phyloP scores from a whole-genome alignment of 1,140 invertebrate species.

The Pogonomyrmex barbatus region DNA sequence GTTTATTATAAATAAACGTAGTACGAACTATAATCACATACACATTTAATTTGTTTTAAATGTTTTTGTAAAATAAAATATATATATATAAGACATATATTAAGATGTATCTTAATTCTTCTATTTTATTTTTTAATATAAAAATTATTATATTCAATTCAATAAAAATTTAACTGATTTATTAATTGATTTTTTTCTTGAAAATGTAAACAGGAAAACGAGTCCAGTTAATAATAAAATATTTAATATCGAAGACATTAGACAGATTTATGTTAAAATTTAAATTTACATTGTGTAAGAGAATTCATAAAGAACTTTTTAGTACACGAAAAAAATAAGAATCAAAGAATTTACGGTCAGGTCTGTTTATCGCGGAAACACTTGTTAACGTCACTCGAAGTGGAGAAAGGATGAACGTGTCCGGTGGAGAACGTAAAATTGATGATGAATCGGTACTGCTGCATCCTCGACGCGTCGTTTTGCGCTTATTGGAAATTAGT shows the following conservation, averaged over 20 bases:
- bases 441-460: conserved; percentile 34
- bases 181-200: no score
- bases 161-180: background rate
- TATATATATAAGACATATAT: background rate
- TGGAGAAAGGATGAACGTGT: conserved; percentile 12
- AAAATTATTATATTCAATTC: background rate
- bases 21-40: background rate
- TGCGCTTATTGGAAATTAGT: conserved; percentile 17
- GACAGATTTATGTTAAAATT: conserved; percentile 24
- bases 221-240: conserved; percentile 3
- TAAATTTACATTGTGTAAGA: background rate
- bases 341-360: conserved; percentile 3
- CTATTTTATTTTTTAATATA: background rate
- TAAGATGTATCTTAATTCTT: no score
- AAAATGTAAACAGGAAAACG: background rate
- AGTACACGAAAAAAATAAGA: background rate
- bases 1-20: background rate
- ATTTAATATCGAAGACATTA: background rate
- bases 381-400: conserved; percentile 35
- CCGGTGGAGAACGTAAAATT: conserved; percentile 8
- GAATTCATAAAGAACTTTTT: background rate
- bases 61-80: background rate
- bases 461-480: background rate
- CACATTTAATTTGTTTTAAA: background rate
- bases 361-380: conserved; percentile 14